A percentile compares a stretch with the other conserved stretches of the same genome.
These are phyloP conservation scores for Hydrozoanthus tunicans DNA, from an alignment of 64 coral and sea anemone genomes.

Conservation along the genomic window DNA sequence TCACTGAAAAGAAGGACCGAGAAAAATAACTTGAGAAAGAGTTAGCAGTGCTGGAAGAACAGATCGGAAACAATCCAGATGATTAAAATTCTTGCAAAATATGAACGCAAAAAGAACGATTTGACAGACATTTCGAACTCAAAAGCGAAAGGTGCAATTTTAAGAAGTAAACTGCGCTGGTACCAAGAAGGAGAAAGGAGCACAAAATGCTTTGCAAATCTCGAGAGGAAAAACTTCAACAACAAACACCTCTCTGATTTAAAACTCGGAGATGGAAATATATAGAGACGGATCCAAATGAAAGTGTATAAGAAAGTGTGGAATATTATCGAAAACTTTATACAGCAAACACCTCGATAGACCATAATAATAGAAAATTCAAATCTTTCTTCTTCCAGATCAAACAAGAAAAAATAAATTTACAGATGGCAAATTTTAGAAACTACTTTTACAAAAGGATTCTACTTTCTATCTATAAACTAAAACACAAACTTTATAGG, in stretches of 20 bases:
- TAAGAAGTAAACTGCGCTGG: conserved; percentile 30
- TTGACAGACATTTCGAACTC: conserved; percentile 7
- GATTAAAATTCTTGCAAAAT: not conserved
- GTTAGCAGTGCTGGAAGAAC: not conserved
- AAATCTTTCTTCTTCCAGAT: not conserved
- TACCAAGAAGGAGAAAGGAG: conserved; percentile 27
- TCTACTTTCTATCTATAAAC: too few species aligned
- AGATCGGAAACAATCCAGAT: conserved; percentile 5
- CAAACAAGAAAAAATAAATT: not conserved
- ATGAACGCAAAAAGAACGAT: not conserved
- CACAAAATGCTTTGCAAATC: conserved; percentile 16
- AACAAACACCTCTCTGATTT: conserved; percentile 39
- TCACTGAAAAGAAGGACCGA: not conserved
- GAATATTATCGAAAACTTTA: conserved; percentile 26
- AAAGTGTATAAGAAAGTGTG: not conserved
- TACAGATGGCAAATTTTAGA: not conserved
- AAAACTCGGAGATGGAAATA: not conserved
- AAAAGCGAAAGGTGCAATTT: conserved; percentile 32
- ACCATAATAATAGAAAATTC: not conserved
- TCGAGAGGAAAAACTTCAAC: not conserved
- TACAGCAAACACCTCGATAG: conserved; percentile 1
- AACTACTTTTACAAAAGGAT: too few species aligned
- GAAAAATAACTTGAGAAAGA: conserved; percentile 6
- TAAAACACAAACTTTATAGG: too few species aligned
- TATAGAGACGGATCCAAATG: not conserved